phyloP scores from a whole-genome alignment of 64 coral and sea anemone species.

The Stichodactyla mertensii region DNA sequence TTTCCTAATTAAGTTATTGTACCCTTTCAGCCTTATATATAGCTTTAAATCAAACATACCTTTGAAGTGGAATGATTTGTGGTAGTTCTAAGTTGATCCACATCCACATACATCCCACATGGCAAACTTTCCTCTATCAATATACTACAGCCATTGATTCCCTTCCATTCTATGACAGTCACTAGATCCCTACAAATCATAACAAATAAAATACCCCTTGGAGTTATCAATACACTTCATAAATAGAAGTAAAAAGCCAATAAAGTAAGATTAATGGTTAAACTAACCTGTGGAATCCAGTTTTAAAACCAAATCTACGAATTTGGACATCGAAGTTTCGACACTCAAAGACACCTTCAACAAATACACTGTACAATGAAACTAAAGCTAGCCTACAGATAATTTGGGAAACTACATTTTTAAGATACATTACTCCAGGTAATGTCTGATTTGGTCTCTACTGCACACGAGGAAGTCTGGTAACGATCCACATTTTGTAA shows the following conservation, averaged over 20 bases:
- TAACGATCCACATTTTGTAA: not conserved
- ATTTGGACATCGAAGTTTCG: not conserved
- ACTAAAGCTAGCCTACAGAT: not conserved
- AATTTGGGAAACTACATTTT: not conserved
- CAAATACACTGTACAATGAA: not conserved
- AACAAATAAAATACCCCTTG: not conserved
- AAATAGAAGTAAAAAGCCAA: too few relatives aligned
- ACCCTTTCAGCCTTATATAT: not conserved
- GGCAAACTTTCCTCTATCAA: conserved; percentile 1
- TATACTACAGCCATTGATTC: not conserved
- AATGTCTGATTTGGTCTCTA: not conserved
- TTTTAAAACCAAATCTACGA: not conserved
- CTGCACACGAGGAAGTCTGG: not conserved
- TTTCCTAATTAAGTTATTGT: too few relatives aligned
- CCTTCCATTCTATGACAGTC: not conserved
- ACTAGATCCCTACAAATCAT: not conserved
- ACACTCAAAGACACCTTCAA: not conserved
- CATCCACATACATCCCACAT: conserved; percentile 7
- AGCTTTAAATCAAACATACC: not conserved
- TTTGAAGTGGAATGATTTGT: not conserved
- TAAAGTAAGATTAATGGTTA: too few relatives aligned
- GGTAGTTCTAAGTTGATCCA: not conserved
- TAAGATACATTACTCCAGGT: not conserved
- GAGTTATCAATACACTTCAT: too few relatives aligned
- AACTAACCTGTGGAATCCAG: not conserved